phyloP scores from a whole-genome alignment of 2,797 vertebrate species.

The Diplodus sargus region DNA sequence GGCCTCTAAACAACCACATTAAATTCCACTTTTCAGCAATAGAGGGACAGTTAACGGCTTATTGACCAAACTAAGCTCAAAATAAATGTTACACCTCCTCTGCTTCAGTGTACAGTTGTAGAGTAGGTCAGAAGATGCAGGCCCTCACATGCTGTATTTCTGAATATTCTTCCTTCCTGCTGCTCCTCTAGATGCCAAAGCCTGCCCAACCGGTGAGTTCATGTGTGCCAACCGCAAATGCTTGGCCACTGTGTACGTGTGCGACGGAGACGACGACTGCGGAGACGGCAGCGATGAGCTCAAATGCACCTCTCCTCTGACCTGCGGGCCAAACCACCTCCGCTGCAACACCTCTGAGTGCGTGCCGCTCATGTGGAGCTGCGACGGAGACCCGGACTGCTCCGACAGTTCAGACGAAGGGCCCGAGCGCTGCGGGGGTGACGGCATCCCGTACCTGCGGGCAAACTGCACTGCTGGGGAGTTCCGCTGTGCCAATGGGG shows the following conservation, averaged over 20 bases:
- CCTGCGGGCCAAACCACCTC: constrained; percentile 92
- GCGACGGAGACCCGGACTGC: constrained; percentile 95
- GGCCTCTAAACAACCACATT: neutral
- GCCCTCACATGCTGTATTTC: neutral
- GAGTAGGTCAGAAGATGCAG: neutral
- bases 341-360: constrained; percentile 93
- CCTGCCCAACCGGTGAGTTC: constrained; percentile 92
- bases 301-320: constrained; percentile 88
- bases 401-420: constrained; percentile 93
- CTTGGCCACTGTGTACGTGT: constrained; percentile 91
- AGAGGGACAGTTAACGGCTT: neutral
- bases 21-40: neutral
- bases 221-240: constrained; percentile 92
- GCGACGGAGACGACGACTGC: constrained; percentile 93
- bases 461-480: constrained; percentile 87
- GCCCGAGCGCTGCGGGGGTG: constrained; percentile 86
- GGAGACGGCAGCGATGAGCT: constrained; percentile 94
- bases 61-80: neutral
- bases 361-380: constrained; percentile 95
- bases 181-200: constrained; percentile 78
- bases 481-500: constrained; percentile 93
- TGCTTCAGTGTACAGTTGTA: neutral
- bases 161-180: neutral
- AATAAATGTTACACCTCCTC: neutral
- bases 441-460: constrained; percentile 70